Percentiles rank a stretch among this genome's conserved stretches.
Conservation (phyloP, 2,888 invertebrate species). For the Thysanoteuthis rhombus region DNA sequence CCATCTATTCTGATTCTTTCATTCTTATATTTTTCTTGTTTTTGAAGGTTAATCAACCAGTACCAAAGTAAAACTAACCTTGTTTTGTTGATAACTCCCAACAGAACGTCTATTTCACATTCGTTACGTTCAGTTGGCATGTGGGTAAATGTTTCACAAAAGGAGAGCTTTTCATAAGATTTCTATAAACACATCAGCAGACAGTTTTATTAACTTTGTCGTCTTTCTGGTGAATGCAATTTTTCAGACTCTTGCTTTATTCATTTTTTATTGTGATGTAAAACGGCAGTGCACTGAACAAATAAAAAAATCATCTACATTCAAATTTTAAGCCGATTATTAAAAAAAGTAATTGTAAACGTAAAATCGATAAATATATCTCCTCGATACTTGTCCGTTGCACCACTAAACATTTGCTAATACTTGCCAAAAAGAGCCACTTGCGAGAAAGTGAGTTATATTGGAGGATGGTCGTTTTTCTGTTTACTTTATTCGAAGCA, state of each 20-base stretch:
- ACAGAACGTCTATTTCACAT: too few species aligned
- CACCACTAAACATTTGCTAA: background rate
- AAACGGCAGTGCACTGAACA: background rate
- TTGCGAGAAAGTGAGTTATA: too few species aligned
- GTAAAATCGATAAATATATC: background rate
- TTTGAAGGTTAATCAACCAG: too few species aligned
- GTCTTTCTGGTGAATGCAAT: background rate
- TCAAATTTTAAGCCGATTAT: background rate
- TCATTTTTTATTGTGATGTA: background rate
- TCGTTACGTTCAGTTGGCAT: background rate
- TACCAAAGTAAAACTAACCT: too few species aligned
- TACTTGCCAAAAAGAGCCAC: background rate
- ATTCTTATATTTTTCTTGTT: too few species aligned
- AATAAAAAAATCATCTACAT: background rate
- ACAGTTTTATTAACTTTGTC: background rate
- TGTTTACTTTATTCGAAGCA: too few species aligned
- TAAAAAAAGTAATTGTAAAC: background rate
- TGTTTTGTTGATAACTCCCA: too few species aligned
- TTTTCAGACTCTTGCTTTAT: background rate
- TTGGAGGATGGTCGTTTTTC: too few species aligned
- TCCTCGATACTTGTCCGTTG: background rate
- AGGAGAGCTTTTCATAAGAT: background rate
- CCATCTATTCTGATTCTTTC: too few species aligned
- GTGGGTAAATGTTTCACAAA: background rate
- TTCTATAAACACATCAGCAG: background rate